Evolutionary conservation across 2,113 vertebrate genomes (phyloP).

Genomic region (Falcunculus frontatus): DNA sequence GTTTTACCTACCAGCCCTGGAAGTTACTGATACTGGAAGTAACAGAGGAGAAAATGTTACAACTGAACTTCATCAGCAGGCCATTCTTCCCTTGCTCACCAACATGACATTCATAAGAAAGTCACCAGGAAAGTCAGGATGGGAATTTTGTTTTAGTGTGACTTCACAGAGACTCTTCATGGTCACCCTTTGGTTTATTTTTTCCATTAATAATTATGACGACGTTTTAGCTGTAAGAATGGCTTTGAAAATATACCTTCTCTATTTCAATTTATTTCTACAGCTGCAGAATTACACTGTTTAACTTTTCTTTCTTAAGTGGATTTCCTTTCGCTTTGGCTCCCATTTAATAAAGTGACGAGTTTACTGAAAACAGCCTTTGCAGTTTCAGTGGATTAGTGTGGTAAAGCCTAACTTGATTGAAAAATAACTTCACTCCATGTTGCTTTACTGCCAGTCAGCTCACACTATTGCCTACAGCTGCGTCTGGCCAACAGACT

Average conservation of each 20-base stretch:
- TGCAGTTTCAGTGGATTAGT: slow-evolving; percentile 64
- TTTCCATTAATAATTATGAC: neutral
- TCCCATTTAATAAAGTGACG: slow-evolving; percentile 58
- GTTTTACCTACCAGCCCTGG: neutral
- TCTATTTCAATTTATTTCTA: slow-evolving; percentile 41
- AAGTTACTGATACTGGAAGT: neutral
- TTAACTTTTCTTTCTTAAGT: slow-evolving; percentile 37
- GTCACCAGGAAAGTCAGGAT: neutral
- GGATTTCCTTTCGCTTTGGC: slow-evolving; percentile 45
- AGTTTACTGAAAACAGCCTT: slow-evolving; percentile 52
- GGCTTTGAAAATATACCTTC: slow-evolving; percentile 20
- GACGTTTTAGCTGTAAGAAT: neutral
- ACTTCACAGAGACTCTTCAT: neutral
- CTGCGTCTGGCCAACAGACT: neutral
- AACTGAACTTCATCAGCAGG: neutral
- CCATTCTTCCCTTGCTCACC: neutral
- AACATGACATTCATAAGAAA: neutral
- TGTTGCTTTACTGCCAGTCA: slow-evolving; percentile 33
- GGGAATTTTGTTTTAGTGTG: neutral
- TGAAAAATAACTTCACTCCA: slow-evolving; percentile 71
- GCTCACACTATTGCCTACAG: slow-evolving; percentile 12
- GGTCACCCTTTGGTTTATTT: neutral
- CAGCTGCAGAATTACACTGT: slow-evolving; percentile 50
- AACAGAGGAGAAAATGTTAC: neutral
- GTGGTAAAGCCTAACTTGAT: slow-evolving; percentile 70